Base-by-base conservation (phyloP, 2,888 invertebrate genomes). In the Andrena haemorrhoa region DNA sequence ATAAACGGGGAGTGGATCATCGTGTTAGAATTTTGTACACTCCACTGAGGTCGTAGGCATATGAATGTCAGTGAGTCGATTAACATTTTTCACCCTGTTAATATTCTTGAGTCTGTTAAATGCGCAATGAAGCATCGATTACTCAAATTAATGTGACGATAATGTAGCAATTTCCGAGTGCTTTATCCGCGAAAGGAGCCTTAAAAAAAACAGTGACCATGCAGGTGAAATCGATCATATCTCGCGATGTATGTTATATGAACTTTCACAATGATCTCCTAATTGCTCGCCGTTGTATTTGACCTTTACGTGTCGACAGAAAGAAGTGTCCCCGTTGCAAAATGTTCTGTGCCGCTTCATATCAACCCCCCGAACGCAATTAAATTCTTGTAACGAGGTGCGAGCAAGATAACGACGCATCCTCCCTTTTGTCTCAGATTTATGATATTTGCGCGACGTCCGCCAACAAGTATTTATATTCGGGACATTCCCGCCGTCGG, bases 381-480 rank as follows among this genome's bases (percentile, higher is more conserved):
- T 74, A 74, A 74, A 66, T 58, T 47, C 33, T 47, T 41, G 20
- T 74, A 74, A 74, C 51, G 66, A 74, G 66, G 47, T 58, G 66
- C 74, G 33, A 66, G 68, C 47, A 63, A 71, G 71, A 68, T 66
- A 68, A 68, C 58, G 74, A 61, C 47, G 65, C 56, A 47, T 56
- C n/a, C 41, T 56, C 41, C 35, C 35, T 58, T 73, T 71, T 63
- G 49, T 71, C 16, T 29, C 49, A 29, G 47, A 53, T 73, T 73
- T 73, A 53, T 73, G 65, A 73, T 73, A 73, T 73, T 65, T 65
- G 41, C 56, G n/a, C 31, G 51, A 6, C 33, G 49, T 51, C 41
- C 61, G 23, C 20, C 23, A 20, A 63, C 63, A 49, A 12, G 33
- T 61, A 51, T 63, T 63, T 72, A 72, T 63, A 51, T 35, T 47